Percentiles rank a stretch among this genome's conserved stretches.
These are phyloP conservation scores for Monomorium pharaonis DNA, from an alignment of 1,140 invertebrate species.

Conservation along the genomic window DNA sequence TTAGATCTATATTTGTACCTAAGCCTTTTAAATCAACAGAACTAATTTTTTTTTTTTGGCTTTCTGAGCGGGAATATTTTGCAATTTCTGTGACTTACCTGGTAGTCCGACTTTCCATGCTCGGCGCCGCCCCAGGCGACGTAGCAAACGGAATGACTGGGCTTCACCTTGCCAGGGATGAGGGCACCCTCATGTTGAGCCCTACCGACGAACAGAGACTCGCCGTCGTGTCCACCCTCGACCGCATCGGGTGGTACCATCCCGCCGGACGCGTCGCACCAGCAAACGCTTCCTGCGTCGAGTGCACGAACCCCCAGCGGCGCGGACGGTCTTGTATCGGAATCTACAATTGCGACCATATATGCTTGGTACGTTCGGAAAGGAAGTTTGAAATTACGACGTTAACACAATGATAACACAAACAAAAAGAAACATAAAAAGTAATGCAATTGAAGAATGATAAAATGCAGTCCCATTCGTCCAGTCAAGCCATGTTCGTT, in stretches of 20 bases:
- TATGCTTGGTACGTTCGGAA: background rate
- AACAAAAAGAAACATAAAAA: slow-evolving; percentile 1
- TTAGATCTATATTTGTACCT: too few species aligned
- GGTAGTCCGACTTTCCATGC: slow-evolving; percentile 90
- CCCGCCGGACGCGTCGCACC: slow-evolving; percentile 89
- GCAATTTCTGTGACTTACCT: slow-evolving; percentile 84
- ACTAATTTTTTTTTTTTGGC: too few species aligned
- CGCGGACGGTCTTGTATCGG: slow-evolving; percentile 73
- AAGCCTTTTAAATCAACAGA: too few species aligned
- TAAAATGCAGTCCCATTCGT: background rate
- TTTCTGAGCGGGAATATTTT: too few species aligned
- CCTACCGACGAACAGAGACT: slow-evolving; percentile 90
- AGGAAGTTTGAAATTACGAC: background rate
- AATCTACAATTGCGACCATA: slow-evolving; percentile 55
- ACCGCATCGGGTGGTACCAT: slow-evolving; percentile 90
- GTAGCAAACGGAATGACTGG: slow-evolving; percentile 90
- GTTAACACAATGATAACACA: background rate
- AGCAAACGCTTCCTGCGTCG: slow-evolving; percentile 81
- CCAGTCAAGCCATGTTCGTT: slow-evolving; percentile 1
- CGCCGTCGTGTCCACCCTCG: slow-evolving; percentile 90
- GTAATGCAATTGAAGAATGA: background rate
- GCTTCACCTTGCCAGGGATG: slow-evolving; percentile 92
- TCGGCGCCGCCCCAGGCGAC: slow-evolving; percentile 92
- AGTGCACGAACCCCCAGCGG: slow-evolving; percentile 72
- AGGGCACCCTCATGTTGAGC: slow-evolving; percentile 90